A percentile compares a stretch with the other conserved stretches of the same genome.
phyloP scores from a whole-genome alignment of 1,140 invertebrate genomes.

The Globodera ellingtonae region DNA sequence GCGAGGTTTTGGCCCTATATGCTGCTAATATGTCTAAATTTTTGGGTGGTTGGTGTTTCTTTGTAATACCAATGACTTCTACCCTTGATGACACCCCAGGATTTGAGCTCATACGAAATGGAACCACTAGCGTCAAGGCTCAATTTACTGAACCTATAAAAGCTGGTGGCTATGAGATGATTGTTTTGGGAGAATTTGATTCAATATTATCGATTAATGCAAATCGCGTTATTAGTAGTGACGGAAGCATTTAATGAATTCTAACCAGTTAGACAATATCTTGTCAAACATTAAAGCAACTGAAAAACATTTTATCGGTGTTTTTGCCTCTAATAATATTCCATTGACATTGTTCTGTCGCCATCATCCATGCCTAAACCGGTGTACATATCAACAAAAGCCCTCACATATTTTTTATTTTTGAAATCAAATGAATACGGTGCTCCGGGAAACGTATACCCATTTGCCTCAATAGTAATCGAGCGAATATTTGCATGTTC shows the following conservation, averaged over 20 bases:
- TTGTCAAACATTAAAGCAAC: conserved; percentile 1
- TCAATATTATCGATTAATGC: conserved; percentile 30
- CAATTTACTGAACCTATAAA: conserved; percentile 22
- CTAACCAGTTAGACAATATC: background rate
- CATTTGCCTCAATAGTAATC: no score
- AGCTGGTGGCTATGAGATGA: conserved; percentile 18
- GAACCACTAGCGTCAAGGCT: conserved; percentile 27
- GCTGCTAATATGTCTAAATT: conserved; percentile 34
- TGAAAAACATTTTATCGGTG: conserved; percentile 27
- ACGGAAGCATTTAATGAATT: conserved; percentile 36
- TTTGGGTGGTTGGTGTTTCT: conserved; percentile 32
- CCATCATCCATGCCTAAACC: no score
- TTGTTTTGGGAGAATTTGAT: conserved; percentile 40
- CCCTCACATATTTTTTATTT: no score
- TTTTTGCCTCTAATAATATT: conserved; percentile 21
- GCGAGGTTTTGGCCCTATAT: no score
- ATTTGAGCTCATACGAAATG: conserved; percentile 30
- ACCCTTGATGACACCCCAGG: conserved; percentile 29
- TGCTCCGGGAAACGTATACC: no score
- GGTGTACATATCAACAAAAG: no score
- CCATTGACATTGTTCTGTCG: no score
- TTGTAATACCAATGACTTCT: conserved; percentile 36
- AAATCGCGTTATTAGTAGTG: conserved; percentile 29
- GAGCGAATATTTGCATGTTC: no score
- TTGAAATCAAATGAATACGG: no score